Percentiles rank a stretch among this genome's conserved stretches.
These are phyloP conservation scores for Dinothrombium tinctorium DNA, from an alignment of 1,140 invertebrate genomes.

Conservation along the genomic window DNA sequence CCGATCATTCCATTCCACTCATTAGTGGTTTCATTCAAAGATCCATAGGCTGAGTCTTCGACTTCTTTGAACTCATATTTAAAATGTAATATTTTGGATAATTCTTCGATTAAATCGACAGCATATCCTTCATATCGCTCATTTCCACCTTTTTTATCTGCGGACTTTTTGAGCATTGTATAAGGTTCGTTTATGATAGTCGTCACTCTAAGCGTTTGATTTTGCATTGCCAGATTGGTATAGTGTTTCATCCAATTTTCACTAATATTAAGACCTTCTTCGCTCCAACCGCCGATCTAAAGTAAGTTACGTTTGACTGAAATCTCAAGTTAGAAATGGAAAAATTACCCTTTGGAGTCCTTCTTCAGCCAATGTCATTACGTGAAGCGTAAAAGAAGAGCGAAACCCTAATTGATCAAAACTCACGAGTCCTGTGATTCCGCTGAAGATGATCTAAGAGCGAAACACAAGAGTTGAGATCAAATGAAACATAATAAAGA, in stretches of 20 bases:
- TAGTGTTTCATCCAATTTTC: slow-evolving; percentile 2
- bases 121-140: slow-evolving; percentile 64
- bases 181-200: slow-evolving; percentile 37
- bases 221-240: slow-evolving; percentile 35
- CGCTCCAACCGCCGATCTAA: too few species aligned
- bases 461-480: background rate
- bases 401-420: slow-evolving; percentile 83
- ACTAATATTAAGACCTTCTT: slow-evolving; percentile 3
- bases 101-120: slow-evolving; percentile 23
- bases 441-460: slow-evolving; percentile 57
- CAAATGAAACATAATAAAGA: slow-evolving; percentile 13
- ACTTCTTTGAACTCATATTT: slow-evolving; percentile 36
- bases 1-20: slow-evolving; percentile 26
- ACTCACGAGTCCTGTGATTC: slow-evolving; percentile 71
- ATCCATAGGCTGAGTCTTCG: slow-evolving; percentile 24
- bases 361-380: slow-evolving; percentile 41
- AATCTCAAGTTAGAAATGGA: background rate
- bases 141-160: slow-evolving; percentile 38
- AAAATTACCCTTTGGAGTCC: slow-evolving; percentile 1
- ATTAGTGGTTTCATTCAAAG: slow-evolving; percentile 14
- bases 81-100: slow-evolving; percentile 52
- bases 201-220: slow-evolving; percentile 71
- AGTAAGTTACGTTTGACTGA: background rate
- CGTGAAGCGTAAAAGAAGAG: slow-evolving; percentile 66
- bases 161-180: slow-evolving; percentile 14